phyloP scores from a whole-genome alignment of 2,113 vertebrate genomes.

The Erpornis zantholeuca region DNA sequence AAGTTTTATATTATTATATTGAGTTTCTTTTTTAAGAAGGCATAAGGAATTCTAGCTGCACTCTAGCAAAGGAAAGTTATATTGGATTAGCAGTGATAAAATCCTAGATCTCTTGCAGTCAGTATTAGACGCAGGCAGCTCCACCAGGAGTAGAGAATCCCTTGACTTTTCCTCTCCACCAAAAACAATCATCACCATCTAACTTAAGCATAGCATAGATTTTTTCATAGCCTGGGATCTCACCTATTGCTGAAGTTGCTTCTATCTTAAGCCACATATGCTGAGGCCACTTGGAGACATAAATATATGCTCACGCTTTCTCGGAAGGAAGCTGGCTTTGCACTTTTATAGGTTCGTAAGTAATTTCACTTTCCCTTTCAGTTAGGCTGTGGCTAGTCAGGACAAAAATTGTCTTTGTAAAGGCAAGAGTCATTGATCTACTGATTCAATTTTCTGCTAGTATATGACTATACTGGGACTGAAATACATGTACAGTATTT shows the following conservation, averaged over 20 bases:
- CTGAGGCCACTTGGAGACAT: not conserved
- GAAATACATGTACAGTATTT: not conserved
- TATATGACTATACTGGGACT: not conserved
- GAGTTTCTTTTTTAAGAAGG: not conserved
- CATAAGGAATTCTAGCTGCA: not conserved
- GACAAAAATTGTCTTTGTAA: not conserved
- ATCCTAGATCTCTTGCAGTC: not conserved
- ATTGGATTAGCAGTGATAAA: rapidly evolving
- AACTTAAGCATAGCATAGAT: not conserved
- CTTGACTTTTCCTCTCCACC: not conserved
- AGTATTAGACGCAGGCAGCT: not conserved
- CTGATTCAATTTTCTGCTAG: not conserved
- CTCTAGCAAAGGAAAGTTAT: not conserved
- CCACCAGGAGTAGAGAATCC: not conserved
- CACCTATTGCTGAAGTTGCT: not conserved
- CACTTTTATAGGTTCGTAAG: not conserved
- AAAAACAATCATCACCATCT: not conserved
- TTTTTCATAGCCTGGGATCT: not conserved
- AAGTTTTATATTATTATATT: not conserved
- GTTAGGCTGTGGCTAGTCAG: not conserved
- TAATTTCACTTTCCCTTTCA: not conserved
- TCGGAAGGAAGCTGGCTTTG: not conserved
- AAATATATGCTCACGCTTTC: not conserved
- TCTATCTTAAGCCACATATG: not conserved
- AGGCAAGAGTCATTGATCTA: not conserved